A percentile compares a stretch with the other conserved stretches of the same genome.
These are phyloP conservation scores for Diphyllodes magnificus DNA, from an alignment of 2,113 vertebrate species.

Conservation along the genomic window DNA sequence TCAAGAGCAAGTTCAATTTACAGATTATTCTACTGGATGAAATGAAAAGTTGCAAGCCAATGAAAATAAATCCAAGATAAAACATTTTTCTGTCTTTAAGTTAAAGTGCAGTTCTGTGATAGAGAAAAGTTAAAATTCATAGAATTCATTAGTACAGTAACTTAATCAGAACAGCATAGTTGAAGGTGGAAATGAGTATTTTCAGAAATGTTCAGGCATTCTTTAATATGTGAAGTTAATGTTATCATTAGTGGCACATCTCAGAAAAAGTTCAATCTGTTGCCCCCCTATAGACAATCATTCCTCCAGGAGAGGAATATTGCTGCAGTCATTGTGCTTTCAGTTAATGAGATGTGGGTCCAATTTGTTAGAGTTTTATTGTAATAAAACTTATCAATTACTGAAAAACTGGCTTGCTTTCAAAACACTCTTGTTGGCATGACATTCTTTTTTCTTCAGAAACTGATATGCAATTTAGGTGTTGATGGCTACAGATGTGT, in stretches of 20 bases:
- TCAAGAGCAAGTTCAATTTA: background rate
- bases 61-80: background rate
- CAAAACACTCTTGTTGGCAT: constrained; percentile 64
- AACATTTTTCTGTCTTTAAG: background rate
- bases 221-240: constrained; percentile 70
- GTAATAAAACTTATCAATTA: constrained; percentile 76
- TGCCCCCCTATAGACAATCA: constrained; percentile 32
- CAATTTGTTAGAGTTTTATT: constrained; percentile 71
- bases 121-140: background rate
- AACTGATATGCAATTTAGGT: constrained; percentile 63
- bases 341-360: constrained; percentile 71
- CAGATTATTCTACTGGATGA: background rate
- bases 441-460: constrained; percentile 51
- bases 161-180: background rate
- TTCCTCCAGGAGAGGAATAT: constrained; percentile 70
- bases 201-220: constrained; percentile 49
- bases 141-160: background rate
- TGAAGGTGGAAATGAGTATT: constrained; percentile 25
- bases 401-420: constrained; percentile 70
- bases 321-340: constrained; percentile 66
- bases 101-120: background rate
- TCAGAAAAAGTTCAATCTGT: constrained; percentile 66
- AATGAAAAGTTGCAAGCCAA: background rate
- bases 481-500: constrained; percentile 66
- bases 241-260: constrained; percentile 61